These are phyloP conservation scores for Propithecus coquereli DNA, from an alignment of 2,113 vertebrate genomes.

Conservation along the genomic window DNA sequence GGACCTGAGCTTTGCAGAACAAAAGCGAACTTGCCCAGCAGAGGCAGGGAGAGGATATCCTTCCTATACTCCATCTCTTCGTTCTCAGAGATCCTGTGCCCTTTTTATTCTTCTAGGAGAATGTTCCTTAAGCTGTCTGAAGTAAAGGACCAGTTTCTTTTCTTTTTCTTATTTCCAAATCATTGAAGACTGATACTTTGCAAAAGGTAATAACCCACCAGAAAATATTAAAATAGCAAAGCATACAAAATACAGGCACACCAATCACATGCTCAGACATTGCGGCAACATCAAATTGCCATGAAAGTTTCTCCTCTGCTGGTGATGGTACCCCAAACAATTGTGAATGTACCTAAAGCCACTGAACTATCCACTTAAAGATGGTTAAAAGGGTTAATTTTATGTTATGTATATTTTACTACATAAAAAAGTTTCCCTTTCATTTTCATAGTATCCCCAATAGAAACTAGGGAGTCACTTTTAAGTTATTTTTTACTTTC, in stretches of 20 bases:
- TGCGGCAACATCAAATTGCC: neutral
- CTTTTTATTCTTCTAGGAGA: neutral
- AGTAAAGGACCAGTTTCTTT: neutral
- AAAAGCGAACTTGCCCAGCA: neutral
- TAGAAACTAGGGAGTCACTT: neutral
- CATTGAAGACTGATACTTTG: neutral
- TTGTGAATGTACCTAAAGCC: rapidly evolving
- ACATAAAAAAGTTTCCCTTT: neutral
- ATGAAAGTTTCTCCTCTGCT: neutral
- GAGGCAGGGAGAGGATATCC: neutral
- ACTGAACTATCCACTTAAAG: neutral
- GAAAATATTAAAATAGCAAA: neutral
- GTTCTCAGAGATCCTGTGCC: neutral
- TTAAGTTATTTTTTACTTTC: neutral
- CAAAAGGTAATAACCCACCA: neutral
- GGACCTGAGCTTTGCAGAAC: neutral
- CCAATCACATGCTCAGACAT: neutral
- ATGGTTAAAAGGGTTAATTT: neutral
- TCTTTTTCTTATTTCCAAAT: neutral
- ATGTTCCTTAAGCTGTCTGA: neutral
- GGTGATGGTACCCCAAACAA: neutral
- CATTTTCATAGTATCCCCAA: neutral
- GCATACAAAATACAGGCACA: neutral
- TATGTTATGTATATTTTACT: neutral
- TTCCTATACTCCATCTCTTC: neutral